Evolutionary conservation across 2,888 invertebrate genomes (phyloP).

Genomic region (Agriotes lineatus): DNA sequence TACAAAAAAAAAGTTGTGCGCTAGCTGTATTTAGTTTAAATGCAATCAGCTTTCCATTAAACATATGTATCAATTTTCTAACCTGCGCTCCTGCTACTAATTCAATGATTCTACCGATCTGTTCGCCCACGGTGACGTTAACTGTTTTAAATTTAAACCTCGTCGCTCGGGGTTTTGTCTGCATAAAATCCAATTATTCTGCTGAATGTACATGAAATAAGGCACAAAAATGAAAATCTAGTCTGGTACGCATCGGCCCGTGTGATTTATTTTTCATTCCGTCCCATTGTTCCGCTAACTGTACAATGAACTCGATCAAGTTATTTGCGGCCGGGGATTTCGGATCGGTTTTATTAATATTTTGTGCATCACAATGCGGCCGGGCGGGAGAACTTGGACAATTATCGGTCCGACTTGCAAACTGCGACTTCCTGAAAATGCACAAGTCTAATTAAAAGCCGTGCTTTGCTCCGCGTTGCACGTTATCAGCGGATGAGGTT

Average conservation of each 20-base stretch:
- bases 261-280: conserved; percentile 34
- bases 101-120: neutral
- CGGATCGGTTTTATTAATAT: neutral
- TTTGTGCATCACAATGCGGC: neutral
- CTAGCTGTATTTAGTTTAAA: too few species aligned
- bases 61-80: too few species aligned
- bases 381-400: neutral
- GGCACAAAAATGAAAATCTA: conserved; percentile 33
- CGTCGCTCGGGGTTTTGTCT: conserved; percentile 24
- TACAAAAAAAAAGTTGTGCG: too few species aligned
- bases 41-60: too few species aligned
- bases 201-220: conserved; percentile 31
- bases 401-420: neutral
- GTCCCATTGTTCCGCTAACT: conserved; percentile 30
- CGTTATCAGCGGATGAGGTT: conserved; percentile 25
- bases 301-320: conserved; percentile 30
- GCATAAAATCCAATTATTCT: conserved; percentile 34
- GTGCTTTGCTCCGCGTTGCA: conserved; percentile 2
- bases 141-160: conserved; percentile 21
- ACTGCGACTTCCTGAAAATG: neutral
- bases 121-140: neutral
- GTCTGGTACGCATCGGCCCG: conserved; percentile 29
- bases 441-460: conserved; percentile 23
- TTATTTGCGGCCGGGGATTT: conserved; percentile 20
- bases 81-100: too few species aligned